Evolutionary conservation across 2,888 invertebrate species (phyloP).

Genomic region (Thelaira solivaga): DNA sequence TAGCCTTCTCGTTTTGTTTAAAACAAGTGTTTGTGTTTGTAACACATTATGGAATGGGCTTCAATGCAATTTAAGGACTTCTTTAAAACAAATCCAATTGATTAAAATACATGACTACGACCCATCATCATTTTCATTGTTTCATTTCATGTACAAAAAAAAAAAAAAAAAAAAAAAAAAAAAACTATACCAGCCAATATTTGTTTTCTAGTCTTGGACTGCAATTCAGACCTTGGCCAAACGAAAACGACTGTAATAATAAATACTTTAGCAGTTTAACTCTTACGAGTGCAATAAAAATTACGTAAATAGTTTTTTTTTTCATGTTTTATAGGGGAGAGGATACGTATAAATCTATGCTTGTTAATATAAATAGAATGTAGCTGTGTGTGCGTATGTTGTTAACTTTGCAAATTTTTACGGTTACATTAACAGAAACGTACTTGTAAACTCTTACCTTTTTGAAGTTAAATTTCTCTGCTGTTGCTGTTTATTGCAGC

Average conservation of each 20-base stretch:
- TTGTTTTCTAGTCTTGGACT: not conserved
- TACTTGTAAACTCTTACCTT: no score
- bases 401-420: not conserved
- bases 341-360: no score
- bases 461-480: constrained; percentile 41
- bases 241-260: not conserved
- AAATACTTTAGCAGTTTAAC: constrained; percentile 12
- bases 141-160: no score
- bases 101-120: constrained; percentile 28
- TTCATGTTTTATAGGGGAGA: no score
- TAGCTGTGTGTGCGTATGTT: no score
- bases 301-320: not conserved
- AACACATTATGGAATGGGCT: not conserved
- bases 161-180: no score
- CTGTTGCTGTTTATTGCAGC: not conserved
- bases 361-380: no score
- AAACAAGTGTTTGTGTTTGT: not conserved
- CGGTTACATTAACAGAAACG: constrained; percentile 17
- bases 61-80: not conserved
- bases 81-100: constrained; percentile 9
- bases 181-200: not conserved
- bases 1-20: not conserved
- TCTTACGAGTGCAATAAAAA: not conserved
- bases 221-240: not conserved
- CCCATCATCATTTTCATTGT: not conserved